Percentiles rank a stretch among this genome's conserved stretches.
Conservation (phyloP, 2,113 vertebrate genomes). For the Phylloscopus trochiloides region DNA sequence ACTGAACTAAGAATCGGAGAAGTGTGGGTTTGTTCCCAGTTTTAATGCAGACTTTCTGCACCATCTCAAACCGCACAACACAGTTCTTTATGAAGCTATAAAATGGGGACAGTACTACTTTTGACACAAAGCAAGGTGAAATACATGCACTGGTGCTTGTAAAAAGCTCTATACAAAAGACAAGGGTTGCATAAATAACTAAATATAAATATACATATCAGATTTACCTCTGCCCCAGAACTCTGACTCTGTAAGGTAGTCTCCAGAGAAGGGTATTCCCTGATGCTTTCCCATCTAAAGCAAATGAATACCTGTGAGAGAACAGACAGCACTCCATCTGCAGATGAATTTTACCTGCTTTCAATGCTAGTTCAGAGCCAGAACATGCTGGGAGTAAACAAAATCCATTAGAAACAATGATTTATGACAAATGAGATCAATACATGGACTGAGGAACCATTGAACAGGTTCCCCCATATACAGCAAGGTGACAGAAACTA, state of each 20-base stretch:
- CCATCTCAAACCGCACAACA: background rate
- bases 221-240: background rate
- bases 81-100: background rate
- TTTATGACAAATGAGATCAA: slow-evolving; percentile 15
- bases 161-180: background rate
- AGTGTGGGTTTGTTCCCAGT: background rate
- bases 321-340: slow-evolving; percentile 31
- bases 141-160: background rate
- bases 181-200: background rate
- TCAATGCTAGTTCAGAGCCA: slow-evolving; percentile 17
- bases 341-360: slow-evolving; percentile 33
- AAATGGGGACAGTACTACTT: background rate
- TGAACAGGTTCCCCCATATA: background rate
- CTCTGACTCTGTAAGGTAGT: background rate
- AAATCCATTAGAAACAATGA: background rate
- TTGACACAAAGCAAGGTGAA: background rate
- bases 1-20: background rate
- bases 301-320: background rate
- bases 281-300: background rate
- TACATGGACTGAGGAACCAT: background rate
- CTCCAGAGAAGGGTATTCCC: background rate
- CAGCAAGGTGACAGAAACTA: background rate
- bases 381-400: slow-evolving; percentile 24
- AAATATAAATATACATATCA: background rate
- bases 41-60: background rate